phyloP scores from a whole-genome alignment of 2,113 vertebrate species.

The Peucedramus taeniatus region DNA sequence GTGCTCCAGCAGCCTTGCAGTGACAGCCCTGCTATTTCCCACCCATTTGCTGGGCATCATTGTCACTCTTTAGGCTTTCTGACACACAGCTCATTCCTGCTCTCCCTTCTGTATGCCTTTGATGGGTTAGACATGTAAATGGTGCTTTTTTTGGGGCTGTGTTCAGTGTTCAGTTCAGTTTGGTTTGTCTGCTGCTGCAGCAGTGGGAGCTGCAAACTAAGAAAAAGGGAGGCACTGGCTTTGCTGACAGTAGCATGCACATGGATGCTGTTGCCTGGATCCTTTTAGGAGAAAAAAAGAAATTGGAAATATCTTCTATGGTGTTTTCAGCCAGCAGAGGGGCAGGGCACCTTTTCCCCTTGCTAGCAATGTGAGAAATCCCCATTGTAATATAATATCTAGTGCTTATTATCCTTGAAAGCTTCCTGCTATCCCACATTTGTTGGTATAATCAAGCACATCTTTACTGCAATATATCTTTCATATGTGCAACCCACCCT shows the following conservation, averaged over 20 bases:
- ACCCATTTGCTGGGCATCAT: not conserved
- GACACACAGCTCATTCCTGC: not conserved
- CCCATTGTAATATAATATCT: not conserved
- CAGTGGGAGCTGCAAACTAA: not conserved
- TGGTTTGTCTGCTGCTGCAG: not conserved
- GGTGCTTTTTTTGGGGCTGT: not conserved
- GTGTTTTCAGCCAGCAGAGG: not conserved
- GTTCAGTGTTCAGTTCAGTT: too few species aligned
- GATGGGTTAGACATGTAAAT: accelerated
- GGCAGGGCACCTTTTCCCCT: not conserved
- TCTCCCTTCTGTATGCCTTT: not conserved
- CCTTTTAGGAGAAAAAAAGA: not conserved
- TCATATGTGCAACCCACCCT: not conserved
- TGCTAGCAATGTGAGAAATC: not conserved
- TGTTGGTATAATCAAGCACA: not conserved
- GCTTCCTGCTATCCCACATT: not conserved
- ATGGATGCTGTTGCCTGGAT: not conserved
- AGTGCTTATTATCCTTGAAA: not conserved
- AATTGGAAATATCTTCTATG: not conserved
- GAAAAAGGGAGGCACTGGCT: not conserved
- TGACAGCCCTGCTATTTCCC: not conserved
- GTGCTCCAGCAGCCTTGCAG: not conserved
- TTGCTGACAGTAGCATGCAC: not conserved
- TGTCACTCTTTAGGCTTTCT: not conserved
- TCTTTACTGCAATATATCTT: not conserved